Evolutionary conservation across 2,888 invertebrate species (phyloP).

Genomic region (Cremastobaeus sp.): DNA sequence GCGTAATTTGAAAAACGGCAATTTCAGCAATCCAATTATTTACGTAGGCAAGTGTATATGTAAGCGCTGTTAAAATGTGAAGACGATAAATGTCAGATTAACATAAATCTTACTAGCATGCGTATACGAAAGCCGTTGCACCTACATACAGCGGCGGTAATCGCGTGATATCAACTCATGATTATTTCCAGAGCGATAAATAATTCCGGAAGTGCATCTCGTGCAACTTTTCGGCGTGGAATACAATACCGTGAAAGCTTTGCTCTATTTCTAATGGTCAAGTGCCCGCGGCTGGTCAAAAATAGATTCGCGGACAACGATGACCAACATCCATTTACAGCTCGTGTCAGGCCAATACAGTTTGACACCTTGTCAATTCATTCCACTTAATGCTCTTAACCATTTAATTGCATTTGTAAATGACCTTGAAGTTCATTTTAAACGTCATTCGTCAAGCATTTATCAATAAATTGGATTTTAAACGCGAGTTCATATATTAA

Average conservation of each 20-base stretch:
- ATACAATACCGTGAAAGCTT: slow-evolving; percentile 46
- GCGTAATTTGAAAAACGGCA: slow-evolving; percentile 32
- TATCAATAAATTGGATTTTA: too few relatives aligned
- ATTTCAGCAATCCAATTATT: slow-evolving; percentile 46
- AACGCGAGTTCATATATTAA: too few relatives aligned
- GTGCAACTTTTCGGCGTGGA: slow-evolving; percentile 47
- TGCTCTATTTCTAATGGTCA: slow-evolving; percentile 46
- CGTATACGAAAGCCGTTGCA: slow-evolving; percentile 35
- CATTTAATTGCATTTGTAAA: slow-evolving; percentile 54
- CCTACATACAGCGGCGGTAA: slow-evolving; percentile 43
- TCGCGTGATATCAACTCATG: slow-evolving; percentile 58
- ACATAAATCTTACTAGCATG: slow-evolving; percentile 43
- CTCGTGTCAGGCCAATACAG: slow-evolving; percentile 29
- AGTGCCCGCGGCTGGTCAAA: slow-evolving; percentile 12
- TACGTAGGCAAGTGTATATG: neutral
- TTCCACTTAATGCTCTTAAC: slow-evolving; percentile 43
- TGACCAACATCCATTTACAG: too few relatives aligned
- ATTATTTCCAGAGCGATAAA: slow-evolving; percentile 53
- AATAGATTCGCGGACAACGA: slow-evolving; percentile 16
- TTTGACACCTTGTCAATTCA: slow-evolving; percentile 54
- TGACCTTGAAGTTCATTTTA: slow-evolving; percentile 52
- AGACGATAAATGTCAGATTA: slow-evolving; percentile 48
- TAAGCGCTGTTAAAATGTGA: slow-evolving; percentile 6
- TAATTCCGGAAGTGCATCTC: slow-evolving; percentile 58
- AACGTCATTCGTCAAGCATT: slow-evolving; percentile 16